Evolutionary conservation across 2,888 invertebrate genomes (phyloP).

Genomic region (Pollenia griseotomentosa): DNA sequence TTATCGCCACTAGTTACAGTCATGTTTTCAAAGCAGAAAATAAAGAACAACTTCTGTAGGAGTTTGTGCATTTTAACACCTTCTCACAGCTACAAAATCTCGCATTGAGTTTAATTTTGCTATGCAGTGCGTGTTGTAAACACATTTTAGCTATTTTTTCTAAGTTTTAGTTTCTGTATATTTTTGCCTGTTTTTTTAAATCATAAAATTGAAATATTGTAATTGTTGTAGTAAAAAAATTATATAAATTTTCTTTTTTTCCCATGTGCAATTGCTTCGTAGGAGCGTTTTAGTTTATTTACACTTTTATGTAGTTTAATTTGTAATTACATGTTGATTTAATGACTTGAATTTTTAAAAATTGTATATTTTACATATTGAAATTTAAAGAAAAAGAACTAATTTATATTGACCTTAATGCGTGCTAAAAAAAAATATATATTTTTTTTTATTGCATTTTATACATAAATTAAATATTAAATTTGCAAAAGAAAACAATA

Average conservation of each 20-base stretch:
- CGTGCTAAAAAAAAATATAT: not conserved
- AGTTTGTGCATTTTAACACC: no score
- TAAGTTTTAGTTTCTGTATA: not conserved
- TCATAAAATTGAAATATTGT: constrained; percentile 31
- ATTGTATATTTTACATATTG: not conserved
- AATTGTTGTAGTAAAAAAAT: constrained; percentile 7
- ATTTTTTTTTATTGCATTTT: not conserved
- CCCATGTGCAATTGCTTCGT: not conserved
- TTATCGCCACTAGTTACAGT: constrained; percentile 4
- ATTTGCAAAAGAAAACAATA: not conserved
- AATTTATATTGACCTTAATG: not conserved
- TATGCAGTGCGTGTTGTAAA: constrained; percentile 43
- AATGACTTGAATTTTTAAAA: constrained; percentile 13
- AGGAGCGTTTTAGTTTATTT: not conserved
- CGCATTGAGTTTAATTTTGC: not conserved
- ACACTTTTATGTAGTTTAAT: constrained; percentile 6
- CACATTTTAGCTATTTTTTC: constrained; percentile 11
- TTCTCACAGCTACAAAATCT: not conserved
- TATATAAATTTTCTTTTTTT: not conserved
- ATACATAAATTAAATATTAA: not conserved
- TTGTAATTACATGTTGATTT: constrained; percentile 36
- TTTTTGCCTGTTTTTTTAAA: not conserved
- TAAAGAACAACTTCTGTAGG: no score
- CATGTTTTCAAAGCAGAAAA: not conserved
- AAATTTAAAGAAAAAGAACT: constrained; percentile 13